Conservation (phyloP, 2,888 invertebrate species). For the Amphimallon solstitiale region DNA sequence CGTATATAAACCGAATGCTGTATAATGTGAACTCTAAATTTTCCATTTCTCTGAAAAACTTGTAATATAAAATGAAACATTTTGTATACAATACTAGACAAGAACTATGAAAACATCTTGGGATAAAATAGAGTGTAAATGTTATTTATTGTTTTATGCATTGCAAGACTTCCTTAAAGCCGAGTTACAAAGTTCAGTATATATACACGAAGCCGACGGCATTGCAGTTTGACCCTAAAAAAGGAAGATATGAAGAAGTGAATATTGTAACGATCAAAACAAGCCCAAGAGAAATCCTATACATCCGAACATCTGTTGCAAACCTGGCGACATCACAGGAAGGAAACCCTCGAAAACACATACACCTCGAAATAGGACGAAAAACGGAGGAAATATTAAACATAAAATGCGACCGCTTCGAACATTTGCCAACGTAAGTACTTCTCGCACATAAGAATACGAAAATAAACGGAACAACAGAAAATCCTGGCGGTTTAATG, state of each 20-base stretch:
- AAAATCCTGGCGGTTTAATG: conserved; percentile 16
- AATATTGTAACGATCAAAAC: neutral
- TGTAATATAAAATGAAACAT: too few species aligned
- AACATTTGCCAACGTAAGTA: neutral
- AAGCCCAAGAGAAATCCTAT: conserved; percentile 15
- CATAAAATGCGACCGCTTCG: neutral
- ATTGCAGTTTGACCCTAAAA: conserved; percentile 8
- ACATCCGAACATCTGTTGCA: conserved; percentile 28
- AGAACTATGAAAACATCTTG: neutral
- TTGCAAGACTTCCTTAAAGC: neutral
- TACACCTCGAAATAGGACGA: conserved; percentile 22
- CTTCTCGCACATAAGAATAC: neutral
- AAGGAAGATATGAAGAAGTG: neutral
- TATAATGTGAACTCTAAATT: too few species aligned
- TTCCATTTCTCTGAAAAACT: too few species aligned
- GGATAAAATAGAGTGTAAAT: neutral
- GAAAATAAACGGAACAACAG: conserved; percentile 14
- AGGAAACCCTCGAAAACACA: conserved; percentile 25
- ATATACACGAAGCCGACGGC: neutral
- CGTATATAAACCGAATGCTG: too few species aligned
- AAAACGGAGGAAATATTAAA: conserved; percentile 18
- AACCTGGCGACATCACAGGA: conserved; percentile 25
- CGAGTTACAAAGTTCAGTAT: conserved; percentile 19
- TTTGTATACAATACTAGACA: too few species aligned
- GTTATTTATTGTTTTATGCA: neutral